Evolutionary conservation across 2,888 invertebrate species (phyloP), one percentile per base, ranked within the genome.

Genomic region (Ophion ellenae): DNA sequence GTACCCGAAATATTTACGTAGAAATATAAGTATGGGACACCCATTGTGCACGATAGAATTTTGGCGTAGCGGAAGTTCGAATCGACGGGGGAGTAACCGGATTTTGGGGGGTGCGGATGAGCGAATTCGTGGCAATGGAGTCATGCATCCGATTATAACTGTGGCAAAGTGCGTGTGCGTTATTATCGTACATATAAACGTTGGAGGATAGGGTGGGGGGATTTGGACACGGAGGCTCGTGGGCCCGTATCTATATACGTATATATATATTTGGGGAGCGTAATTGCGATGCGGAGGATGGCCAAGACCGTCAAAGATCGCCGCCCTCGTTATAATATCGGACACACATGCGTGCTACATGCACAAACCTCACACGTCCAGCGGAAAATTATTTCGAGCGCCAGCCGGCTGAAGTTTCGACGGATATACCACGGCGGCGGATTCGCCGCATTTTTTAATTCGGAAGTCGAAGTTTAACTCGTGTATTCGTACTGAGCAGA

Each of bases 381-480:
- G 74, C n/a, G 67, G 79, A 74, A 73, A 69, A 77, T 89, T 85
- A 90, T 92, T 92, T 92, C 87, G 90, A 90, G 89, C 91, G 89
- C 90, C 92, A 90, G 90, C 89, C 91, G 91, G 89, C 91, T 92
- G 90, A 85, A 91, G 92, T 91, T 92, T 92, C 89, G 85, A 86
- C 88, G 88, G 86, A 89, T 87, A 86, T 81, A 85, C 84, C 67
- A 57, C 80, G 79, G 45, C 79, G 85, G 88, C 81, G 87, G 86
- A 85, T 82, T 84, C 77, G 80, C 57, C 81, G 69, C 59, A 73
- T 89, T 90, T 91, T 90, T 84, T 73, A 75, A 92, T 92, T 92
- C 91, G 91, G 91, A 92, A 92, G 91, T 92, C 84, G 89, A 90
- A 90, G 90, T 92, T 92, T 93, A 91, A 90, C 87, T 70, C 69